Conservation (phyloP, 2,797 vertebrate species). For the Myripristis murdjan region DNA sequence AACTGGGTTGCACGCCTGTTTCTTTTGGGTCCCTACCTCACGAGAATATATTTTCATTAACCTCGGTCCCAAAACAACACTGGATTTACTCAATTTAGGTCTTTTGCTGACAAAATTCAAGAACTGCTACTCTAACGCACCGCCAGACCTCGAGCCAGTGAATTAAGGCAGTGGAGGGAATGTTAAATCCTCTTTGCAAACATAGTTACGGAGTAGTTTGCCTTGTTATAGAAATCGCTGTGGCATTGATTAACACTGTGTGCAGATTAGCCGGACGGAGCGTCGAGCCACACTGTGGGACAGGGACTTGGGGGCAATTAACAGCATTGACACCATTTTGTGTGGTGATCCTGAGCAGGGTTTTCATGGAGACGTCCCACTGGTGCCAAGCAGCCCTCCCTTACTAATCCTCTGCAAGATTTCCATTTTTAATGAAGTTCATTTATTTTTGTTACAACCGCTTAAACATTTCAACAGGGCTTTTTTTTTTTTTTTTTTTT, state of each 20-base stretch:
- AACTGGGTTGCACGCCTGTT: background rate
- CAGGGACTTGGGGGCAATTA: slow-evolving; percentile 66
- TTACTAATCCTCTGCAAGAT: slow-evolving; percentile 63
- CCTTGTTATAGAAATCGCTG: slow-evolving; percentile 50
- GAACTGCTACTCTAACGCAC: slow-evolving; percentile 10
- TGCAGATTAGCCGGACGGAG: slow-evolving; percentile 52
- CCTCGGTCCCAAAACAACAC: slow-evolving; percentile 1
- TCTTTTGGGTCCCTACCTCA: background rate
- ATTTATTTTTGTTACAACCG: slow-evolving; percentile 61
- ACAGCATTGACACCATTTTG: slow-evolving; percentile 66
- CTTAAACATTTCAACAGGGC: slow-evolving; percentile 49
- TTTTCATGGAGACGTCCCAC: slow-evolving; percentile 46
- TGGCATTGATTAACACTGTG: slow-evolving; percentile 53
- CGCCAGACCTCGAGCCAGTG: slow-evolving; percentile 6
- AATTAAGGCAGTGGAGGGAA: background rate
- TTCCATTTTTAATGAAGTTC: slow-evolving; percentile 74
- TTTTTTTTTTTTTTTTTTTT: background rate
- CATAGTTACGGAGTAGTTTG: slow-evolving; percentile 32
- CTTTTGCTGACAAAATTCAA: slow-evolving; percentile 14
- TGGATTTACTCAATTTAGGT: slow-evolving; percentile 13
- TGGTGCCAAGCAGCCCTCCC: slow-evolving; percentile 39
- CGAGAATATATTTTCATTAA: background rate
- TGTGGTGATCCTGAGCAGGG: slow-evolving; percentile 55
- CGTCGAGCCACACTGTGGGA: slow-evolving; percentile 55
- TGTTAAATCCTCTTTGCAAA: slow-evolving; percentile 45